Percentiles rank a stretch among this genome's conserved stretches.
Evolutionary conservation across 2,113 vertebrate species (phyloP).

Genomic region (Panthera leo): DNA sequence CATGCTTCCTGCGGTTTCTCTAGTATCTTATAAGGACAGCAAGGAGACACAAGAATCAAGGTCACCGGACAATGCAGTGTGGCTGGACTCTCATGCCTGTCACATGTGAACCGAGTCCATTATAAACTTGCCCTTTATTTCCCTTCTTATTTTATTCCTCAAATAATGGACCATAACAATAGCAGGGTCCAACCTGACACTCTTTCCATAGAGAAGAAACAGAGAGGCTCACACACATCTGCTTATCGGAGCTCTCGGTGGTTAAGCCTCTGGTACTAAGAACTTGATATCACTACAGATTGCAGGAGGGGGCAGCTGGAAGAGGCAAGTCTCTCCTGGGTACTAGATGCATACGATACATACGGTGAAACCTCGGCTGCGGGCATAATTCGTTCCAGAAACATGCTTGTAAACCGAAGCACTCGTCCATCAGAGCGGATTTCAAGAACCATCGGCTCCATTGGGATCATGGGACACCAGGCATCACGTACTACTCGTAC

Average conservation of each 20-base stretch:
- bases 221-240: slow-evolving; percentile 30
- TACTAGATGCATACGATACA: too few species aligned
- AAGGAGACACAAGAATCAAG: not conserved
- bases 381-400: too few species aligned
- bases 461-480: too few species aligned
- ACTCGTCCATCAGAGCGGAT: too few species aligned
- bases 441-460: too few species aligned
- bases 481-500: too few species aligned
- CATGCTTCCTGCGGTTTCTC: not conserved
- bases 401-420: too few species aligned
- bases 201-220: not conserved
- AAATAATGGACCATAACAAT: not conserved
- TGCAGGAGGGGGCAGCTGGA: not conserved
- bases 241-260: not conserved
- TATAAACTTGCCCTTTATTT: not conserved
- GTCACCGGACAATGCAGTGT: not conserved
- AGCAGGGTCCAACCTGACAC: not conserved
- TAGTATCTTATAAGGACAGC: not conserved
- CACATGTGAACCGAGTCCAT: not conserved
- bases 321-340: not conserved
- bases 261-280: not conserved
- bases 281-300: not conserved
- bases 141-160: not conserved
- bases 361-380: too few species aligned
- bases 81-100: not conserved